phyloP scores from a whole-genome alignment of 2,113 vertebrate genomes.

The Vidua chalybeata region DNA sequence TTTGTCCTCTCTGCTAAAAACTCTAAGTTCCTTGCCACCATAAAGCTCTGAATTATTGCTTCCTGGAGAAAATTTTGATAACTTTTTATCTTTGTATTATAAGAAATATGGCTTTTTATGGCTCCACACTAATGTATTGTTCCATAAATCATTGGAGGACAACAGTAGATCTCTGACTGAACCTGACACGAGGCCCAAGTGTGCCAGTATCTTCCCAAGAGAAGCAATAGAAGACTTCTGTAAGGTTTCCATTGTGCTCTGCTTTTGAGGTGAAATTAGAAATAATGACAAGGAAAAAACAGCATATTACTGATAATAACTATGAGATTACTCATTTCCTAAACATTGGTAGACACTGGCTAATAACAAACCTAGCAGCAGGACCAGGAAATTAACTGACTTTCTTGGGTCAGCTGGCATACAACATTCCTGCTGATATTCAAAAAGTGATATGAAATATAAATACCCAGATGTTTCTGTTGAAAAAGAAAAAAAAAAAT shows the following conservation, averaged over 20 bases:
- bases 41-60: neutral
- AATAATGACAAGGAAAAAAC: neutral
- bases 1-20: neutral
- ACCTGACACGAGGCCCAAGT: rapidly evolving
- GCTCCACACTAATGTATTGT: neutral
- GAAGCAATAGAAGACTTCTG: neutral
- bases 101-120: neutral
- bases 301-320: neutral
- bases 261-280: neutral
- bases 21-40: neutral
- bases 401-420: neutral
- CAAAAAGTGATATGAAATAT: neutral
- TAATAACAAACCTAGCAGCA: neutral
- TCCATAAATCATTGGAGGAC: neutral
- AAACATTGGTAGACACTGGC: neutral
- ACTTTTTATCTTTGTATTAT: neutral
- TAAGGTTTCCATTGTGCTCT: neutral
- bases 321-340: neutral
- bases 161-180: neutral
- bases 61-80: neutral
- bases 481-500: neutral
- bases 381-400: neutral
- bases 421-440: neutral
- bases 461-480: neutral
- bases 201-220: neutral